These are phyloP conservation scores for Strigamia crassipes DNA, from an alignment of 2,888 invertebrate species.

Conservation along the genomic window DNA sequence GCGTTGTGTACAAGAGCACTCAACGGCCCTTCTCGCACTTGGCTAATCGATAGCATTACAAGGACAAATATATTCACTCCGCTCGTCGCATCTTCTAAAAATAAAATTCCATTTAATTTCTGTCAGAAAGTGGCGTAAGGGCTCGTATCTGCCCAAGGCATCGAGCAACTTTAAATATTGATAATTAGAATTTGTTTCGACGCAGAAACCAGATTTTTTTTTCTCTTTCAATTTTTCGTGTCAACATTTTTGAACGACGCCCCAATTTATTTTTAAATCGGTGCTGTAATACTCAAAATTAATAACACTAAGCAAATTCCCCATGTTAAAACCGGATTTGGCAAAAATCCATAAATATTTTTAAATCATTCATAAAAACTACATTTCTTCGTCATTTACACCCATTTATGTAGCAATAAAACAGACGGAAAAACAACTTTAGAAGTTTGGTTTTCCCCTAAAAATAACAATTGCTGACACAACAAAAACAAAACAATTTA, in stretches of 20 bases:
- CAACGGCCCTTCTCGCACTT: background rate
- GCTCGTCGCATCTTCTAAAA: background rate
- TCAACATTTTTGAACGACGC: no score
- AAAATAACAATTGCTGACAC: background rate
- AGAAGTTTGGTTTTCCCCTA: background rate
- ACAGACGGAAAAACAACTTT: background rate
- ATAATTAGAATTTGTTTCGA: no score
- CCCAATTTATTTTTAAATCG: no score
- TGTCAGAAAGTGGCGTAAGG: background rate
- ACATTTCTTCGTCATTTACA: no score
- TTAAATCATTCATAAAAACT: no score
- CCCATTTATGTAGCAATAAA: no score
- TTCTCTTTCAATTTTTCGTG: no score
- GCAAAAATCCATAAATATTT: no score
- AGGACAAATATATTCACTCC: slow-evolving; percentile 26
- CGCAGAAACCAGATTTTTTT: no score
- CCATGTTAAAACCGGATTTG: no score
- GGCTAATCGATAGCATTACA: slow-evolving; percentile 36
- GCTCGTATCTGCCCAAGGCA: background rate
- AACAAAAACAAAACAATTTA: background rate
- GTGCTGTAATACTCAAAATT: no score
- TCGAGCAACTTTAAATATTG: background rate
- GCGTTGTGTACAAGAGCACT: background rate
- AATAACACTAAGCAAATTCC: no score
- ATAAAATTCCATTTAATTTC: background rate